Conservation (phyloP, 1,140 invertebrate genomes). For the Lethocerus indicus region DNA sequence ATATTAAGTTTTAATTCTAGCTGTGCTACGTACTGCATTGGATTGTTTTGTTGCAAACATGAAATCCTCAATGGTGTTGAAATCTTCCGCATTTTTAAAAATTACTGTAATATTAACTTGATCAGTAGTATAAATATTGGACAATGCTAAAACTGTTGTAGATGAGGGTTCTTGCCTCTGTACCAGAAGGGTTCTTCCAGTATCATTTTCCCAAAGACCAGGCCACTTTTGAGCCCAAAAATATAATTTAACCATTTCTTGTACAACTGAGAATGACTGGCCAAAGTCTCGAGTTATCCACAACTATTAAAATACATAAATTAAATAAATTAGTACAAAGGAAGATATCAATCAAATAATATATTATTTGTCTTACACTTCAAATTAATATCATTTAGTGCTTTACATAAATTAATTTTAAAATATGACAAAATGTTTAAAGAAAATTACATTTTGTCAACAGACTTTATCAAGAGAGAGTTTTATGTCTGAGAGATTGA, state of each 20-base stretch:
- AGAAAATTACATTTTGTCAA: background rate
- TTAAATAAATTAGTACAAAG: background rate
- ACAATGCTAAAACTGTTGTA: slow-evolving; percentile 35
- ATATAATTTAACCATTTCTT: slow-evolving; percentile 46
- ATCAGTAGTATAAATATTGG: slow-evolving; percentile 23
- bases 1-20: background rate
- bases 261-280: slow-evolving; percentile 41
- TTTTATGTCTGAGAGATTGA: too few relatives aligned
- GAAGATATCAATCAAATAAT: slow-evolving; percentile 4
- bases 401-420: background rate
- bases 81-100: slow-evolving; percentile 52
- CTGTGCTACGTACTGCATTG: slow-evolving; percentile 6
- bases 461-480: background rate
- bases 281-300: slow-evolving; percentile 63
- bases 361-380: too few relatives aligned
- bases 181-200: slow-evolving; percentile 14
- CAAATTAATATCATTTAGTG: too few relatives aligned
- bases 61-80: slow-evolving; percentile 65
- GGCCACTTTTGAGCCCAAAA: slow-evolving; percentile 6
- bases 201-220: slow-evolving; percentile 22
- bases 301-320: slow-evolving; percentile 35
- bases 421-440: background rate
- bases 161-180: slow-evolving; percentile 44
- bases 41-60: slow-evolving; percentile 57
- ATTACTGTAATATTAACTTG: slow-evolving; percentile 13